Evolutionary conservation across 1,140 invertebrate genomes (phyloP), one percentile per base, ranked within the genome.

Genomic region (Drosophila guanche): DNA sequence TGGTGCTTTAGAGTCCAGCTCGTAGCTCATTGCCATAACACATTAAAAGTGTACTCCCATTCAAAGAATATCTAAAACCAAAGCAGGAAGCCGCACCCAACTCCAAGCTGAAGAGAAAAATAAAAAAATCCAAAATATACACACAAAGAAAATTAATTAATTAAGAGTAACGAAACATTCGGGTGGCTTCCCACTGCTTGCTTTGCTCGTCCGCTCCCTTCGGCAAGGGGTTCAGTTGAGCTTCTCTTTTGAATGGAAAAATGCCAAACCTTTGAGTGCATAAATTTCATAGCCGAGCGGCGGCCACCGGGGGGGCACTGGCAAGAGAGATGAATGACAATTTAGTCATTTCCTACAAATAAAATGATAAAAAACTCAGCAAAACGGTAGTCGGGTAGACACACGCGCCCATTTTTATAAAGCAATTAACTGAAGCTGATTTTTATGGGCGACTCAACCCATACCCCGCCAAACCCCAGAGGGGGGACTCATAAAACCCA

Each of bases 341-440:
- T 68, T 71, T 48, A 71, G 43, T 71, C 57, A 63, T 55, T 71
- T 71, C 53, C 14, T 47, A 70, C 27, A 48, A 48, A 48, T 45
- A 33, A 29, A 50, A 63, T 37, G 16, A 54, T 27, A 12, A 67
- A 37, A 47, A 10, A 25, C 22, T 47, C 53, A 53, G 63, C 62
- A 45, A 55, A 77, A 83, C 56, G 46, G 79, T 77, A 77, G 71
- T 63, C 68, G 46, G 46, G 37, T 69, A 40, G 51, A 63, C 41
- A 73, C 72, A 62, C 68, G 76, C 81, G 77, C 76, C 81, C 76
- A 77, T 86, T 80, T 84, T 76, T 85, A 85, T 88, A 79, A 78
- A 83, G 78, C 62, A 83, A 86, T 88, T 88, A 86, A 88, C 65
- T 58, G 70, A 53, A 56, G 83, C 78, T 79, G 79, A 79, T 88